Evolutionary conservation across 2,888 invertebrate genomes (phyloP), one percentile per base, ranked within the genome.

Genomic region (Dinocampus coccinellae): DNA sequence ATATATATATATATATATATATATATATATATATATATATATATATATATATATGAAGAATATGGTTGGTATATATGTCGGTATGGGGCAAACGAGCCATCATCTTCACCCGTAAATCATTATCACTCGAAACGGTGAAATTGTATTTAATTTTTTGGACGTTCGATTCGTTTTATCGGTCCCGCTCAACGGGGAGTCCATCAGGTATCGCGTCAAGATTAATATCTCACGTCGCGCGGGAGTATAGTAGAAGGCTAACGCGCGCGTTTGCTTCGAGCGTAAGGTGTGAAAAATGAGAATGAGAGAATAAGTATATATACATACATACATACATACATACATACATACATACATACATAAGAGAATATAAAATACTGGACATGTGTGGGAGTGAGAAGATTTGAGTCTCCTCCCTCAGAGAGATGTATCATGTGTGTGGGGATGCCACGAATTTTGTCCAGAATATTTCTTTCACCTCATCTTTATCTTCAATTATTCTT

Each of bases 101-200:
- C 73, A 64, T 72, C 63, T 73, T 66, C 13, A 57, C 34, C 47
- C 75, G 73, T 77, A 76, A 77, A 77, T 77, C 75, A 75, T 70
- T 74, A 72, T 74, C 75, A 69, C 74, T 70, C 36, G 73, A 74
- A 62, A 74, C 72, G 73, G 75, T 70, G 74, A 77, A 76, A 75
- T 76, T 76, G 75, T 77, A 76, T 77, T 77, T 77, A 77, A 77
- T 77, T 77, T 77, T 77, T 77, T 72, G 77, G 76, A 76, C 75
- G 76, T 77, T 77, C 77, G 76, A 76, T 77, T 77, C 77, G 76
- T 76, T 77, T 77, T 76, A 76, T 77, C 76, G 77, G 75, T 73
- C 75, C 70, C 65, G 70, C 75, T 52, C 77, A 52, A 65, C 77
- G 72, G 76, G 77, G 74, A 62, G 73, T 73, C 77, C 70, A 73